These are phyloP conservation scores for Lamellibrachia luymesi DNA, from an alignment of 1,140 invertebrate genomes.

Conservation along the genomic window DNA sequence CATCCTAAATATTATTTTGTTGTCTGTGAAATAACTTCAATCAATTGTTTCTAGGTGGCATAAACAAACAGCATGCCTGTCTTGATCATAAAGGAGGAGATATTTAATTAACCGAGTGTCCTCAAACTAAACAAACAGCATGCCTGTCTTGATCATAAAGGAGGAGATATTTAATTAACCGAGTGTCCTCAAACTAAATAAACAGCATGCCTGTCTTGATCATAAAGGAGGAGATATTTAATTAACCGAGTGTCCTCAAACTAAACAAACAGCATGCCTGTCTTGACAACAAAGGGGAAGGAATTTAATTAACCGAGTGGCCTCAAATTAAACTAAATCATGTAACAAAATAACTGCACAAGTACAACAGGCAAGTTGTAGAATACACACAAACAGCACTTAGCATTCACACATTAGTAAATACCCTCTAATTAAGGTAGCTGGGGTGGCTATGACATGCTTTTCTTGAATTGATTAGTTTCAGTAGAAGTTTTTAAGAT, in stretches of 20 bases:
- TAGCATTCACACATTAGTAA: too few species aligned
- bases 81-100: background rate
- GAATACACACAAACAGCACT: too few species aligned
- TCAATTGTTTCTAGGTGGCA: background rate
- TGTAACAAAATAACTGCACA: background rate
- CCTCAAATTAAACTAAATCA: background rate
- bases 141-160: background rate
- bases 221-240: background rate
- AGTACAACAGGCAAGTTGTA: background rate
- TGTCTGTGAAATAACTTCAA: background rate
- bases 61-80: background rate
- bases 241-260: background rate
- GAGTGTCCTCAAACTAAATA: background rate
- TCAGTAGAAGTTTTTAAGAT: too few species aligned
- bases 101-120: background rate
- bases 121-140: background rate
- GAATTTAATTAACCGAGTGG: background rate
- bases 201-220: background rate
- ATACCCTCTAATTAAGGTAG: too few species aligned
- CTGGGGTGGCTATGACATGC: too few species aligned
- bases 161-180: background rate
- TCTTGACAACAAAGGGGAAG: background rate
- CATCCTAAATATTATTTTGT: background rate
- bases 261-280: background rate
- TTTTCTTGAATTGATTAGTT: too few species aligned